Evolutionary conservation across 2,888 invertebrate species (phyloP).

Genomic region (Dryocosmus kuriphilus): DNA sequence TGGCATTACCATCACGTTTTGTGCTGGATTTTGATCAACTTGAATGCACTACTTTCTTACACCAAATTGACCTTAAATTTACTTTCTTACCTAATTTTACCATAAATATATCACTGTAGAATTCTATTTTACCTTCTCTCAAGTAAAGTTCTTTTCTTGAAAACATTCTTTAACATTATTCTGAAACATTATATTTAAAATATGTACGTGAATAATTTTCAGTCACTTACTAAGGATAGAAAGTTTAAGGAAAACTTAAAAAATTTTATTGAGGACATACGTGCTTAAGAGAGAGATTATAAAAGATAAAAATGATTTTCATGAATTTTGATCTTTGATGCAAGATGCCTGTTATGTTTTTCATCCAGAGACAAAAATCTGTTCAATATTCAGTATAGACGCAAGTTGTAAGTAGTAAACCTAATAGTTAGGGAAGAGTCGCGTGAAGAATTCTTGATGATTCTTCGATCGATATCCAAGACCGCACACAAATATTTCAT

Average conservation of each 20-base stretch:
- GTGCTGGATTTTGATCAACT: neutral
- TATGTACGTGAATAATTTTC: neutral
- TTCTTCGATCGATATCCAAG: slow-evolving; percentile 24
- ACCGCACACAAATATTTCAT: slow-evolving; percentile 14
- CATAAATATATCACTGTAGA: neutral
- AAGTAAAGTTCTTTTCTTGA: neutral
- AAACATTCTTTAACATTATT: too few relatives aligned
- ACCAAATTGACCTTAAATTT: neutral
- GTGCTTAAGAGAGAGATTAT: neutral
- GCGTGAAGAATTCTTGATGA: slow-evolving; percentile 53
- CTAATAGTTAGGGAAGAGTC: slow-evolving; percentile 43
- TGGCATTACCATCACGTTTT: neutral
- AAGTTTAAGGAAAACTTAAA: neutral
- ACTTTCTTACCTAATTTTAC: neutral
- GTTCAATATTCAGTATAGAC: slow-evolving; percentile 43
- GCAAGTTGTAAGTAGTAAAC: slow-evolving; percentile 46
- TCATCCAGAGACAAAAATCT: slow-evolving; percentile 8
- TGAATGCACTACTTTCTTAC: slow-evolving; percentile 17
- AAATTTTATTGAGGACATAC: neutral
- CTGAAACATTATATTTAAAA: too few relatives aligned
- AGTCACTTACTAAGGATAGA: neutral
- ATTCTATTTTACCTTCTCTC: neutral
- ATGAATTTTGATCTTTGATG: slow-evolving; percentile 3
- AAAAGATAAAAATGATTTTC: neutral
- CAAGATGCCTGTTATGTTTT: neutral